These are phyloP conservation scores for Criorhina ranunculi DNA, from an alignment of 2,888 invertebrate genomes.

Conservation along the genomic window DNA sequence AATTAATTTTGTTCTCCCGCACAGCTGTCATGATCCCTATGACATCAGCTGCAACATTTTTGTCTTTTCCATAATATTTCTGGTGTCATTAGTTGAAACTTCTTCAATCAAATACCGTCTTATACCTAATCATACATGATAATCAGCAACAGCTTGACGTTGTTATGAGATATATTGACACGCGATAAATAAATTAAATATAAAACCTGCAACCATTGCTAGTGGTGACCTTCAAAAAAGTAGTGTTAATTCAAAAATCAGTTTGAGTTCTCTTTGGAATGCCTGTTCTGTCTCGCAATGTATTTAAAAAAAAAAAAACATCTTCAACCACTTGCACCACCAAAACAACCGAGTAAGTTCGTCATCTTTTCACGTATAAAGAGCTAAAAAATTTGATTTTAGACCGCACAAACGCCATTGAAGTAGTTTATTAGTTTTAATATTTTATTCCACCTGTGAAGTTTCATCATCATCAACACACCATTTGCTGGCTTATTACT, in stretches of 20 bases:
- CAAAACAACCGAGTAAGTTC: no score
- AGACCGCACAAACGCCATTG: conserved; percentile 12
- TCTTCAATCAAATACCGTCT: no score
- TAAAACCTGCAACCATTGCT: no score
- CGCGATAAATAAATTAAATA: no score
- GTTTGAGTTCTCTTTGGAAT: conserved; percentile 8
- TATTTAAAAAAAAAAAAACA: conserved; percentile 1
- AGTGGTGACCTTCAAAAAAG: conserved; percentile 24
- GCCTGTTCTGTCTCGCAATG: neutral
- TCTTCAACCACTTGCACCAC: neutral
- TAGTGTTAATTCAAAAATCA: conserved; percentile 19
- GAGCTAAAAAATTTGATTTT: conserved; percentile 6
- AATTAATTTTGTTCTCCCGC: no score
- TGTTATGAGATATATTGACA: no score
- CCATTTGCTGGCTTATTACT: conserved; percentile 55
- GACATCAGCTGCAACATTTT: no score
- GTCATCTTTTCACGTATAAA: neutral
- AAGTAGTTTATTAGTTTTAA: conserved; percentile 16
- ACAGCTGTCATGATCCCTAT: no score
- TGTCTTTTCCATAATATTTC: no score
- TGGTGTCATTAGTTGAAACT: no score
- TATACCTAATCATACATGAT: no score
- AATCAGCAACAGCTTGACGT: no score
- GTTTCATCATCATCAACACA: conserved; percentile 40
- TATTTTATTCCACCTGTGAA: conserved; percentile 26